Evolutionary conservation across 2,797 vertebrate species (phyloP), one percentile per base, ranked within the genome.

Genomic region (Varecia variegata): DNA sequence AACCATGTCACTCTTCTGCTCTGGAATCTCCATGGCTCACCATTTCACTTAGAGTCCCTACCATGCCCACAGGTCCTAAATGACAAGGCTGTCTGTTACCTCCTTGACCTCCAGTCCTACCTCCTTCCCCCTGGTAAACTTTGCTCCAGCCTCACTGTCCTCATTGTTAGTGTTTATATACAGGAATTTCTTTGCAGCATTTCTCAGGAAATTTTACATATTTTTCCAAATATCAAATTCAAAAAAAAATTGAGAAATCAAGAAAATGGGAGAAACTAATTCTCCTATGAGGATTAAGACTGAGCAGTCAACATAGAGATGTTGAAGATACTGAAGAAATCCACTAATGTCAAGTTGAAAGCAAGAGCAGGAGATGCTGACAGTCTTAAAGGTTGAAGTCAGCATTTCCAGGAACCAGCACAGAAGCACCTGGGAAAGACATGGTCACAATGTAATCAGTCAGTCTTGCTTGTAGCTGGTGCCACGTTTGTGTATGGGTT

Each of bases 251-350:
- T 82, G 21, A 83, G 47, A 73, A 95, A 93, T 77, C 76, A 80
- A 89, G 58, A 93, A 95, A 82, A 87, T 43, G 30, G 32, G 11
- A 93, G 54, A 71, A 56, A 56, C 52, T 84, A 82, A 60, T 96
- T 93, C 56, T 94, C 11, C 45, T 38, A 4, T 60, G 32, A 97
- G 67, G 89, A 88, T 71, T 92, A 94, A 83, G 54, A 43, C 5
- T 94, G 79, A 47, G 35, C 43, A 73, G 45, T 68, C 54, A 54
- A 82, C 52, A 74, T 8, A 70, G 47, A 88, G 43, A 23, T 68
- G 62, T 38, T 62, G 54, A 54, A 54, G 54, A 54, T 23, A 82
- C 54, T 50, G 7, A 94, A 43, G 74, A 70, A 90, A 91, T 91
- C 17, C 60, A 32, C 35, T 7, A 18, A 68, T 23, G 15, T 35